These are phyloP conservation scores for Drosophila robusta DNA, from an alignment of 2,888 invertebrate species.

Conservation along the genomic window DNA sequence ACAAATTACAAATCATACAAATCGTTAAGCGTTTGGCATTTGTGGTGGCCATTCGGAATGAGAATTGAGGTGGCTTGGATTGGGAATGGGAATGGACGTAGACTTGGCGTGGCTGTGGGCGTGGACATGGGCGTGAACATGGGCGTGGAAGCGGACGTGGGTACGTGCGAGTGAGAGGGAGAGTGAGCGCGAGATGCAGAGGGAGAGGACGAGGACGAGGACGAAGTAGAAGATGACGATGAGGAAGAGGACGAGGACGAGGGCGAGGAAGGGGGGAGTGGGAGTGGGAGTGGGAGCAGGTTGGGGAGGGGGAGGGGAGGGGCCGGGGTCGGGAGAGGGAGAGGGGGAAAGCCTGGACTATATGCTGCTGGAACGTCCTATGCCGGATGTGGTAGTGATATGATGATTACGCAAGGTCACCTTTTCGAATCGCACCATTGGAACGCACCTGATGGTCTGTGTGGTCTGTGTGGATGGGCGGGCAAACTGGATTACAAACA, in stretches of 20 bases:
- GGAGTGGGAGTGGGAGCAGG: not conserved
- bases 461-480: conserved; percentile 57
- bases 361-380: conserved; percentile 84
- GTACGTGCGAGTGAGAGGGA: not conserved
- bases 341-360: conserved; percentile 48
- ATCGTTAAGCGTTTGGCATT: not conserved
- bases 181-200: too few species aligned
- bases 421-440: conserved; percentile 66
- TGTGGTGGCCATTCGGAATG: not conserved
- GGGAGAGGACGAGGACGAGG: too few species aligned
- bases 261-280: not conserved
- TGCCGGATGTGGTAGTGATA: conserved; percentile 83
- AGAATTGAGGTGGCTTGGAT: not conserved
- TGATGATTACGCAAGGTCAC: conserved; percentile 69
- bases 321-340: too few species aligned
- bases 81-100: not conserved
- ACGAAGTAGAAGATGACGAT: too few species aligned
- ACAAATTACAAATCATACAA: not conserved
- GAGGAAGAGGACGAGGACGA: too few species aligned
- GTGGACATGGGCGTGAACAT: not conserved
- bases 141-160: not conserved
- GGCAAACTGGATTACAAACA: conserved; percentile 41
- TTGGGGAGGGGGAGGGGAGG: too few species aligned
- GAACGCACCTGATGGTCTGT: conserved; percentile 34
- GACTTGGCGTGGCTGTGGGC: not conserved